Conservation (phyloP, 2,888 invertebrate genomes). For the Sceliomorpha sp. region DNA sequence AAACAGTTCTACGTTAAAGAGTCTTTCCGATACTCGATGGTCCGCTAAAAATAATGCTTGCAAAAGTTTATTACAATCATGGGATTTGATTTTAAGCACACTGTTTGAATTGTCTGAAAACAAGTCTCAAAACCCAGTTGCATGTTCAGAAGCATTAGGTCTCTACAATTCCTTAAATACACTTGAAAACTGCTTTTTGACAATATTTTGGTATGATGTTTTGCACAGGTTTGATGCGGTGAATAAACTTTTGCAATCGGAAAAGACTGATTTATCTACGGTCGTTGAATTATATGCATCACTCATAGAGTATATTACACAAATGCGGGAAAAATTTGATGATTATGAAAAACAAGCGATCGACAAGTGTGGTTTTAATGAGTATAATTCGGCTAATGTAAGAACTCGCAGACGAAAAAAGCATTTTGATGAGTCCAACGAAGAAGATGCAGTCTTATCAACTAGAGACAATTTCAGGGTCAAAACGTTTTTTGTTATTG, state of each 20-base stretch:
- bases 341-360: constrained; percentile 28
- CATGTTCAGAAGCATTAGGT: constrained; percentile 36
- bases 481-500: constrained; percentile 9
- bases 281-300: constrained; percentile 35
- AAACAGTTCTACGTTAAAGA: constrained; percentile 22
- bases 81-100: constrained; percentile 11
- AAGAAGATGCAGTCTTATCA: neutral
- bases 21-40: constrained; percentile 40
- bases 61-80: constrained; percentile 27
- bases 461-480: constrained; percentile 5
- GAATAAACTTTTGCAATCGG: constrained; percentile 28
- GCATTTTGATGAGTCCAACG: constrained; percentile 12
- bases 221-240: constrained; percentile 35
- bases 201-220: constrained; percentile 35
- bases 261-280: constrained; percentile 20
- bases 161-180: constrained; percentile 14
- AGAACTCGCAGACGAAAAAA: constrained; percentile 17
- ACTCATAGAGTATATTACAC: constrained; percentile 13
- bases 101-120: constrained; percentile 24
- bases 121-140: constrained; percentile 21
- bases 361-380: constrained; percentile 17
- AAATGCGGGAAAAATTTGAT: constrained; percentile 17
- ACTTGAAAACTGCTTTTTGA: constrained; percentile 27
- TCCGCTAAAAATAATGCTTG: constrained; percentile 43
- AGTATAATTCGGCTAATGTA: constrained; percentile 6